Percentiles rank a stretch among this genome's conserved stretches.
Evolutionary conservation across 1,140 invertebrate genomes (phyloP).

Genomic region (Drosophila burlai): DNA sequence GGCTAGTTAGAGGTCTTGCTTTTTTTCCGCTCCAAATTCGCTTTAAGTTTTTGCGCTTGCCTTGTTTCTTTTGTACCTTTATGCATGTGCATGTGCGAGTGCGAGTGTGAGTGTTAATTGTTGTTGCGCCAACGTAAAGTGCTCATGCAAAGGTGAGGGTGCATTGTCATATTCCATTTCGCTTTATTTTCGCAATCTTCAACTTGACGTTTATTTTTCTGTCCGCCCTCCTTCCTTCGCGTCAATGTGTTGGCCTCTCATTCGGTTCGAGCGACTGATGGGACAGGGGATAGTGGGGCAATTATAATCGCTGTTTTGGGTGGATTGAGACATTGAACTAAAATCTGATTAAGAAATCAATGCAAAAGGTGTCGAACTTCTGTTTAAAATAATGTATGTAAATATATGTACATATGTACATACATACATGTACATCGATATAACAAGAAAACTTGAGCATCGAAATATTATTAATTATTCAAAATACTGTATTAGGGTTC

Average conservation of each 20-base stretch:
- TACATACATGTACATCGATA: too few relatives aligned
- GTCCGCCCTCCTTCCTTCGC: constrained; percentile 8
- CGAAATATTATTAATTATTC: too few relatives aligned
- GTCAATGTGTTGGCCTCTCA: constrained; percentile 10
- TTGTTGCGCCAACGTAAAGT: constrained; percentile 41
- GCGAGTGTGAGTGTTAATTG: constrained; percentile 43
- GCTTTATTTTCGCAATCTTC: constrained; percentile 55
- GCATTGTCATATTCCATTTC: constrained; percentile 49
- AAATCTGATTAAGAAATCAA: constrained; percentile 2
- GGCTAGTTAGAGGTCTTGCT: constrained; percentile 41
- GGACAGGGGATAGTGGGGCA: neutral
- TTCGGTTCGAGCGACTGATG: constrained; percentile 13
- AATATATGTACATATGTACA: too few relatives aligned
- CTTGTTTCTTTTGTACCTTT: constrained; percentile 28
- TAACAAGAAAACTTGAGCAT: too few relatives aligned
- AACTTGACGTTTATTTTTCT: constrained; percentile 39
- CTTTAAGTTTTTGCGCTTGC: constrained; percentile 27
- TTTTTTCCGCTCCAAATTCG: constrained; percentile 26
- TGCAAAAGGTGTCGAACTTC: neutral
- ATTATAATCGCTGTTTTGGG: neutral
- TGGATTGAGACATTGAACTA: neutral
- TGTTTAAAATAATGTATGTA: too few relatives aligned
- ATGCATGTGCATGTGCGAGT: constrained; percentile 6
- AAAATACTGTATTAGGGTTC: too few relatives aligned
- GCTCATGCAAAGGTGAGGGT: constrained; percentile 20